Evolutionary conservation across 2,797 vertebrate species (phyloP).

Genomic region (Oreochromis grahami): DNA sequence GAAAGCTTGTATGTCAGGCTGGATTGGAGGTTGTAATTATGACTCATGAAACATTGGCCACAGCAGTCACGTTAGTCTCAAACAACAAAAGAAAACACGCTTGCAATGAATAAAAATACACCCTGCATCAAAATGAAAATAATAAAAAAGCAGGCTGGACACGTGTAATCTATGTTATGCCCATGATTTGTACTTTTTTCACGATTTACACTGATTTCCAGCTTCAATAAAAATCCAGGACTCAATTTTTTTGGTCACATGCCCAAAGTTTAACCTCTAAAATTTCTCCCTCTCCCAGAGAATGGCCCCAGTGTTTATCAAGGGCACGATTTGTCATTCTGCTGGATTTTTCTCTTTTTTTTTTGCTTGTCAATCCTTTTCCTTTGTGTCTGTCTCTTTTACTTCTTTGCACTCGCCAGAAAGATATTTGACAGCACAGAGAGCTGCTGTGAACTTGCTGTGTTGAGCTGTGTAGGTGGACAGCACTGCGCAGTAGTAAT

Average conservation of each 20-base stretch:
- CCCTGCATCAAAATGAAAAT: rapidly evolving
- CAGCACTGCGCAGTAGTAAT: background rate
- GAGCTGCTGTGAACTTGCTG: background rate
- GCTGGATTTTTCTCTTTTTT: background rate
- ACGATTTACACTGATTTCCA: background rate
- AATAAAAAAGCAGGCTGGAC: background rate
- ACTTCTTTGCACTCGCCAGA: background rate
- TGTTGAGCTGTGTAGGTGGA: slow-evolving; percentile 22
- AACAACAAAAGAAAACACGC: background rate
- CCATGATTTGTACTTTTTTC: background rate
- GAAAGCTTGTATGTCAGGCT: slow-evolving; percentile 5
- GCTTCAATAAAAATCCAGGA: background rate
- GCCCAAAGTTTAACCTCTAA: background rate
- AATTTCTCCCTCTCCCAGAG: background rate
- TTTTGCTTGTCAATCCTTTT: background rate
- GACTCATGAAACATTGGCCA: slow-evolving; percentile 16
- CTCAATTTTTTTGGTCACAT: background rate
- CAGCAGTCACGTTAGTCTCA: background rate
- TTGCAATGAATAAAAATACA: background rate
- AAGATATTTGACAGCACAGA: background rate
- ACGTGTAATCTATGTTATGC: rapidly evolving
- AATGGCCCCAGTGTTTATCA: background rate
- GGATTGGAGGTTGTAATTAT: slow-evolving; percentile 32
- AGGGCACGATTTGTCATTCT: background rate
- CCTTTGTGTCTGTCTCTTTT: background rate